These are phyloP conservation scores for Callospermophilus lateralis DNA, from an alignment of 2,113 vertebrate genomes.

Conservation along the genomic window DNA sequence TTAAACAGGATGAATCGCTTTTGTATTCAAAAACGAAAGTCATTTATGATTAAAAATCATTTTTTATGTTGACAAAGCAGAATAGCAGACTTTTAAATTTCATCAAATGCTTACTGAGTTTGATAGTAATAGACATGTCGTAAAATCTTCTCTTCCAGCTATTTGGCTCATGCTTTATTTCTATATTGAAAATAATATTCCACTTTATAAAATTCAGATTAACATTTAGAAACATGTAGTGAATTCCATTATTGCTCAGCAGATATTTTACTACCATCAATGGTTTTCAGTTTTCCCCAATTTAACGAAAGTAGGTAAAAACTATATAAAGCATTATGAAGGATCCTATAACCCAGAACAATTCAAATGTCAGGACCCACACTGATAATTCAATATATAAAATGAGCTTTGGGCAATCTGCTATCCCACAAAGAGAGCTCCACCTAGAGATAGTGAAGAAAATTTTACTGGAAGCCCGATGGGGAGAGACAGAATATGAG, in stretches of 20 bases:
- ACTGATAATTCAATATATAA: not conserved
- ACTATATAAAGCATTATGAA: not conserved
- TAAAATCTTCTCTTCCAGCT: slow-evolving; percentile 9
- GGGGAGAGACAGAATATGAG: not conserved
- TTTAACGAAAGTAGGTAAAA: not conserved
- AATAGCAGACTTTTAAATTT: not conserved
- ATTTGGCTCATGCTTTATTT: not conserved
- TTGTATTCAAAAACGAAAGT: not conserved
- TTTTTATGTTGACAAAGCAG: not conserved
- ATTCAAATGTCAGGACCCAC: not conserved
- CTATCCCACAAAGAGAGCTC: not conserved
- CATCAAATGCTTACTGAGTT: not conserved
- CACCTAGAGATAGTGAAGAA: not conserved
- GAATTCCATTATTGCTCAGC: not conserved
- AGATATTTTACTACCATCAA: not conserved
- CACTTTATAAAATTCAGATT: not conserved
- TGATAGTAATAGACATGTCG: not conserved
- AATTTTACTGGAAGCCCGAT: not conserved
- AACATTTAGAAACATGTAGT: not conserved
- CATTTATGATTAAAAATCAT: slow-evolving; percentile 2
- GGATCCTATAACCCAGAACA: not conserved
- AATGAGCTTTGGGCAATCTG: not conserved
- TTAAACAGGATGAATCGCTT: not conserved
- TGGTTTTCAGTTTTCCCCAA: not conserved
- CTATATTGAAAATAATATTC: not conserved